phyloP scores from a whole-genome alignment of 2,888 invertebrate species.

The Temnothorax unifasciatus region DNA sequence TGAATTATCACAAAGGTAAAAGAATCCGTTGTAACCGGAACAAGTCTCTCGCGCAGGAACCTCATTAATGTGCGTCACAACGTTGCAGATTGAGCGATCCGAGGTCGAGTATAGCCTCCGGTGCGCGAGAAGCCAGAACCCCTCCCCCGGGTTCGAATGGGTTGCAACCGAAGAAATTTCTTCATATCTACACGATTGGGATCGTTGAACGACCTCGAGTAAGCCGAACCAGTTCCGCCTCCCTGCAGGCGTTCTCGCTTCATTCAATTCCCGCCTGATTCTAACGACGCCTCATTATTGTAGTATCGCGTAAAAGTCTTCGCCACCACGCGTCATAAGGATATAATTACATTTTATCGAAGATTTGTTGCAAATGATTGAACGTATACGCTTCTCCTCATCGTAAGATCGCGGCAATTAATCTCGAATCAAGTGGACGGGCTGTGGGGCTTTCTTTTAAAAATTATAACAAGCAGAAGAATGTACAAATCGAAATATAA shows the following conservation, averaged over 20 bases:
- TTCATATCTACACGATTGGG: conserved; percentile 37
- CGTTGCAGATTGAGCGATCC: conserved; percentile 21
- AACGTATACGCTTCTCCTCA: neutral
- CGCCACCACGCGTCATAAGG: neutral
- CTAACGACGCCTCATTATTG: conserved; percentile 10
- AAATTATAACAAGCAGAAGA: conserved; percentile 3
- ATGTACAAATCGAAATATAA: neutral
- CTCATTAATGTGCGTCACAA: conserved; percentile 35
- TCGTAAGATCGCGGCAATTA: neutral
- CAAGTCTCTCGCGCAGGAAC: neutral
- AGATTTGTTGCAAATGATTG: neutral
- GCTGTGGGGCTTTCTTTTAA: neutral
- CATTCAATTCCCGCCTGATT: conserved; percentile 20
- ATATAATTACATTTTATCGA: conserved; percentile 35
- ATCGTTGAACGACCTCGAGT: conserved; percentile 70
- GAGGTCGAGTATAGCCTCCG: conserved; percentile 21
- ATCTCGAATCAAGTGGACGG: neutral
- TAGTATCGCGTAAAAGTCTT: neutral
- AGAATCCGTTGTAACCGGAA: conserved; percentile 26
- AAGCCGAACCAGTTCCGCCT: conserved; percentile 33
- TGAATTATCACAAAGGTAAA: neutral
- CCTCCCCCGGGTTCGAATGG: neutral
- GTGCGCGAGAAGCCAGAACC: conserved; percentile 23
- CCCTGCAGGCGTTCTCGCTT: neutral
- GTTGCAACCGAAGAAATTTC: conserved; percentile 19